A percentile compares a stretch with the other conserved stretches of the same genome.
phyloP scores from a whole-genome alignment of 2,888 invertebrate species.

The Rhagonycha fulva region DNA sequence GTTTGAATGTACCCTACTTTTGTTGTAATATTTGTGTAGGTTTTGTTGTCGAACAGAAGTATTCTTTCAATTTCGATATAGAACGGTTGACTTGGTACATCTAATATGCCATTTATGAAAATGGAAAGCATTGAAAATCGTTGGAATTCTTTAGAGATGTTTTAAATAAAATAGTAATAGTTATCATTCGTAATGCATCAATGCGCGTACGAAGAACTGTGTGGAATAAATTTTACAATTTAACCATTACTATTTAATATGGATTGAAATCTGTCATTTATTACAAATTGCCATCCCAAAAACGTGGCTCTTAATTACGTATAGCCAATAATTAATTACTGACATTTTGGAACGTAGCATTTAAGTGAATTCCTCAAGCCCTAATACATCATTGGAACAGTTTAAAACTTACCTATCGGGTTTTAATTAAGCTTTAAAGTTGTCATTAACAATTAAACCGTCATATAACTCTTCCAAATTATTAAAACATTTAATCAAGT shows the following conservation, averaged over 20 bases:
- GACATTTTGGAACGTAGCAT: conserved; percentile 37
- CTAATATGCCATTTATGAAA: background rate
- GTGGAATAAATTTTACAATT: background rate
- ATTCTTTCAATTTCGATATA: background rate
- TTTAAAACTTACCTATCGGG: conserved; percentile 20
- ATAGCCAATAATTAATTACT: conserved; percentile 45
- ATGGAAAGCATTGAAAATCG: background rate
- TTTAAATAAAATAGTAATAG: background rate
- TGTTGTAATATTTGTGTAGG: background rate
- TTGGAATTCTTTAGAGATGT: background rate
- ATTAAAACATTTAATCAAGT: background rate
- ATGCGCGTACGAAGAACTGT: background rate
- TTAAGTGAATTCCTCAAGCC: conserved; percentile 33
- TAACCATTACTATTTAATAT: background rate
- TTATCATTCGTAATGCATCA: background rate
- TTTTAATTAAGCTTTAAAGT: conserved; percentile 19
- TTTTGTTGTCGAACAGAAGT: background rate
- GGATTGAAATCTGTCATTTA: conserved; percentile 18
- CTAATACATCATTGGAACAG: conserved; percentile 22
- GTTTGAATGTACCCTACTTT: background rate
- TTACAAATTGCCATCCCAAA: conserved; percentile 27
- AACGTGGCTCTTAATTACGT: conserved; percentile 43
- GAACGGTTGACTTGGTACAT: background rate
- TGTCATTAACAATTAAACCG: background rate
- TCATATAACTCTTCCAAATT: background rate